Base-by-base conservation (phyloP, 1,140 invertebrate species). In the Leptopilina boulardi region DNA sequence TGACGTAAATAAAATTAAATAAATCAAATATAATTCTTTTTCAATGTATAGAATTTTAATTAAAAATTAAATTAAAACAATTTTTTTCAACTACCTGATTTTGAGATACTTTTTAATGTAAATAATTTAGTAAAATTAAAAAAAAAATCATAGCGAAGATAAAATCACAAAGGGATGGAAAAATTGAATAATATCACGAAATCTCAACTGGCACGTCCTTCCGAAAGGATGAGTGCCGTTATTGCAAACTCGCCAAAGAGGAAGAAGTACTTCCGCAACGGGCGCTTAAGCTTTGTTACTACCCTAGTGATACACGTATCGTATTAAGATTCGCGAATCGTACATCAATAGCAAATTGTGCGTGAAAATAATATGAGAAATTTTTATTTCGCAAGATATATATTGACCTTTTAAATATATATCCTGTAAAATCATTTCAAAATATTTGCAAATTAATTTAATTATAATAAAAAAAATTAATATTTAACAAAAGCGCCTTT, bases 151-250 rank as follows among this genome's bases (percentile, higher is more conserved):
- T n/a, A 42, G 13, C 44, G 72, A 51, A 30, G 47, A 41, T 47
- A 38, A 70, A 51, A 73, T 18, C 30, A 6, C 54, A 18, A 38
- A 10, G 26, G 41, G 11, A 8, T 26, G 23, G 2, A 10, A 70
- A 44, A 42, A 42, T 44, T 15, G 21, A 59, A 11, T 59, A 38
- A 66, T 41, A 23, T 73, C 70, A 66, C 59, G 59, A 30, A n/a
- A 66, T 23, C 26, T 30, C 13, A 34, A 66, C 13, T 66, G 59
- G 26, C 59, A 66, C 59, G 59, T 66, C 23, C 59, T 66, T 66
- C 23, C 59, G 59, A 66, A 66, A 66, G 59, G 59, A 66, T 66
- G 59, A 34, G 59, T 66, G 23, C 59, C 59, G 59, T 66, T 66
- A 66, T 66, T 51, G 47, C 47, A 51, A 51, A 51, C 47, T 51